Evolutionary conservation across 2,888 invertebrate species (phyloP), one percentile per base, ranked within the genome.

Genomic region (Ennomos quercinarius): DNA sequence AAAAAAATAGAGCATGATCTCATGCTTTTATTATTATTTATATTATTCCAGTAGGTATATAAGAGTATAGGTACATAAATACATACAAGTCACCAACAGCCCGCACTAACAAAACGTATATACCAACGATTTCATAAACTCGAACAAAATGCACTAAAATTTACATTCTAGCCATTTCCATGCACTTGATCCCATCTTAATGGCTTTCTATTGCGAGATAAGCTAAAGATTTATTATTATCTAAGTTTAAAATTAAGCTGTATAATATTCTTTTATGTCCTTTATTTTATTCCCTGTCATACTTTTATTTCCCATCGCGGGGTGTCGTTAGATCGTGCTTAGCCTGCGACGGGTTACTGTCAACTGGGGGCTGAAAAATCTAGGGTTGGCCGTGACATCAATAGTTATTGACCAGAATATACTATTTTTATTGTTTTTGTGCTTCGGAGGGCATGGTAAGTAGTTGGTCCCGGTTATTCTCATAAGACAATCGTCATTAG

Each of bases 301-400:
- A 67, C 57, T 74, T 72, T 74, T 72, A 75, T 71, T 68, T 74
- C 68, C 67, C 71, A 73, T 73, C 72, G 68, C 70, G 69, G 67
- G 66, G 44, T 61, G 71, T 72, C 74, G 73, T 78, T 77, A 76
- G 75, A 72, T 77, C 70, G 76, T 69, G 68, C 72, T 77, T 76
- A 81, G 77, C 76, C 69, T 71, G 67, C 66, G 71, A 74, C 76
- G 68, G 73, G 73, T 79, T 78, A 80, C 81, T 80, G 80, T 81
- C 67, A 72, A 79, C 78, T 79, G 65, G 70, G 70, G 57, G 56
- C 68, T 73, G 77, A 77, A 79, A 80, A 77, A 72, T 53, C 59
- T 73, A 86, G 86, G 86, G 86, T 35, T 86, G 83, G n/a, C 74
- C n/a, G 54, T 45, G n/a, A 10, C 34, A 12, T 38, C n/a, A 35